Base-by-base conservation (phyloP, 2,888 invertebrate genomes). In the Lacanobia wlatinum region DNA sequence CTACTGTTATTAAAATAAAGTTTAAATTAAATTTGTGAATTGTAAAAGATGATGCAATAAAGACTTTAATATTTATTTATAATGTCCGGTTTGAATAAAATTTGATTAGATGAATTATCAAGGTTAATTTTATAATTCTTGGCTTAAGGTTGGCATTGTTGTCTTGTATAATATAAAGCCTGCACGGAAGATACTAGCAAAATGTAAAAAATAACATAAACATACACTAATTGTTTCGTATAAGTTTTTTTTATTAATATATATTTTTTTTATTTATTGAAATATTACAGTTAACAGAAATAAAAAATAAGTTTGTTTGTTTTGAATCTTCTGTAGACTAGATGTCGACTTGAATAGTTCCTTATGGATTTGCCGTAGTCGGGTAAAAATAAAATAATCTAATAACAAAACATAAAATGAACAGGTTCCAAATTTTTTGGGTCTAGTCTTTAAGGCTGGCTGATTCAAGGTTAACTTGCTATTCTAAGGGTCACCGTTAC, bases 381-480 rank as follows among this genome's bases (percentile, higher is more conserved):
- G 34, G 34, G 4, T 34, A 34, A 34, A 14, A 12, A 40, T 48
- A 18, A 34, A 72, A 48, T 2, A 46, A 21, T 38, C 1, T 10
- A 10, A 40, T 14, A 40, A 0, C 23, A 40, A 50, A 18, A 28
- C 3, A 38, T 38, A 16, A 21, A 48, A 55, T 46, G 12, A 56
- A 70, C 34, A 21, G 34, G 46, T 48, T 10, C 16, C 55, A 16
- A 2, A 55, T 2, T 55, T 10, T 62, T 48, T 48, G n/a, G n/a
- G 28, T 62, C n/a, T 46, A 28, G 46, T 16, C 9, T n/a, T 53
- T 12, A 55, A 23, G 8, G 34, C 14, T 56, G n/a, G n/a, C 7
- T 48, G 18, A 7, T 28, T 58, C 73, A 74, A 73, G 65, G 52
- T 64, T 10, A 64, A 46, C 58, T 38, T 56, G 48, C 56, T 71